Evolutionary conservation across 2,113 vertebrate species (phyloP).

Genomic region (Miniopterus natalensis): DNA sequence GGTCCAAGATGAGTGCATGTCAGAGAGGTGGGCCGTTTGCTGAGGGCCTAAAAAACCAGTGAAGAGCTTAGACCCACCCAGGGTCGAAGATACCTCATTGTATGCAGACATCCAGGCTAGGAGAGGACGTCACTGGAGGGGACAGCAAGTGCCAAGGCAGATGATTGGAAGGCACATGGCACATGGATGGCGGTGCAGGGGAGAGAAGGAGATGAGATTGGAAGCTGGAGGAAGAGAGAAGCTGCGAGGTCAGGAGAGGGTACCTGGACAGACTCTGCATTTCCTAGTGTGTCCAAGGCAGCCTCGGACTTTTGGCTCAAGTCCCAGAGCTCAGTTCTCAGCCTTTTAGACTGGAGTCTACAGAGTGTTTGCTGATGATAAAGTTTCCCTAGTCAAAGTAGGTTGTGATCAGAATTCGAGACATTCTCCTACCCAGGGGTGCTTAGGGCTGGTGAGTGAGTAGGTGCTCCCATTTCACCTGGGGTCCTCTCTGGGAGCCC

Average conservation of each 20-base stretch:
- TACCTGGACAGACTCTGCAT: not conserved
- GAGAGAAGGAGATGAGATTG: not conserved
- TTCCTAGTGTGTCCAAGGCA: not conserved
- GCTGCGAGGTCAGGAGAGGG: not conserved
- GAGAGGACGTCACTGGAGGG: not conserved
- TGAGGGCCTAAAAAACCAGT: not conserved
- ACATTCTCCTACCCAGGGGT: not conserved
- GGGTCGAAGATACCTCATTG: accelerated
- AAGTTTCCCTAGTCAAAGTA: not conserved
- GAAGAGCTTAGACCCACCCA: accelerated
- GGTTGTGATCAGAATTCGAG: not conserved
- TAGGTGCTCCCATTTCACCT: not conserved
- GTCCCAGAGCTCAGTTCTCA: not conserved
- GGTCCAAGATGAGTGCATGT: not conserved
- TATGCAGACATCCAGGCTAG: not conserved
- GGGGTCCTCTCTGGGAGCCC: not conserved
- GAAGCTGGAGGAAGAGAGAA: not conserved
- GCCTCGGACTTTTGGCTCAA: not conserved
- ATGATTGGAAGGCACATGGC: not conserved
- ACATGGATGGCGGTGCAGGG: not conserved
- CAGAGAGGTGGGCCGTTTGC: too few species aligned
- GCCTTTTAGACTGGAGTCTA: not conserved
- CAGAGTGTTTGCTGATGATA: not conserved
- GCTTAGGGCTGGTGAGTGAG: not conserved
- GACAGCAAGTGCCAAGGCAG: not conserved